Evolutionary conservation across 1,140 invertebrate species (phyloP).

Genomic region (Bilobella aurantiaca): DNA sequence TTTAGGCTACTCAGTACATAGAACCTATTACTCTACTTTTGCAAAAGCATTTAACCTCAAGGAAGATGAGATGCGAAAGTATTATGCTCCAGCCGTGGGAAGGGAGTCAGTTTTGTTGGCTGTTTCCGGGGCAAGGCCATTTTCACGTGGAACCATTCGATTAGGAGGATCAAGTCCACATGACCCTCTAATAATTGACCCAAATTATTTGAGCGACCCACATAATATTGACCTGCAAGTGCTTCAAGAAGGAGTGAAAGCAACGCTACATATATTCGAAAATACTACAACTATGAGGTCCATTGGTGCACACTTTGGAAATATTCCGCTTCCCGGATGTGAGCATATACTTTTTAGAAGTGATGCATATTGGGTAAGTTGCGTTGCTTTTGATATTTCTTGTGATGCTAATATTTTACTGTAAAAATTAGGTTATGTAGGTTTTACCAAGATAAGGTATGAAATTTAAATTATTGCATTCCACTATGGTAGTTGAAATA

Average conservation of each 20-base stretch:
- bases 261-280: slow-evolving; percentile 10
- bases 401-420: no score
- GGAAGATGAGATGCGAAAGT: background rate
- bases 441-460: no score
- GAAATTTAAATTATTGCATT: no score
- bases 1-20: background rate
- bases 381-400: background rate
- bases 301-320: slow-evolving; percentile 1
- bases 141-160: background rate
- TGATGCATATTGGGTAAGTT: slow-evolving; percentile 6
- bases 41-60: background rate
- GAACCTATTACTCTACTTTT: background rate
- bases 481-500: no score
- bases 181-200: background rate
- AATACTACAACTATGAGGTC: slow-evolving; percentile 8
- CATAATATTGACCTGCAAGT: slow-evolving; percentile 6
- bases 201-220: slow-evolving; percentile 14
- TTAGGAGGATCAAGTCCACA: background rate
- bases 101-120: slow-evolving; percentile 1
- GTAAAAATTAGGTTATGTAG: no score
- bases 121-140: background rate
- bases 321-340: background rate
- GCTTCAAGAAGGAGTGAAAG: slow-evolving; percentile 9
- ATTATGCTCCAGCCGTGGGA: background rate
- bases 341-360: slow-evolving; percentile 8